Percentiles rank a stretch among this genome's conserved stretches.
phyloP scores from a whole-genome alignment of 2,113 vertebrate species.

The Fulica atra region DNA sequence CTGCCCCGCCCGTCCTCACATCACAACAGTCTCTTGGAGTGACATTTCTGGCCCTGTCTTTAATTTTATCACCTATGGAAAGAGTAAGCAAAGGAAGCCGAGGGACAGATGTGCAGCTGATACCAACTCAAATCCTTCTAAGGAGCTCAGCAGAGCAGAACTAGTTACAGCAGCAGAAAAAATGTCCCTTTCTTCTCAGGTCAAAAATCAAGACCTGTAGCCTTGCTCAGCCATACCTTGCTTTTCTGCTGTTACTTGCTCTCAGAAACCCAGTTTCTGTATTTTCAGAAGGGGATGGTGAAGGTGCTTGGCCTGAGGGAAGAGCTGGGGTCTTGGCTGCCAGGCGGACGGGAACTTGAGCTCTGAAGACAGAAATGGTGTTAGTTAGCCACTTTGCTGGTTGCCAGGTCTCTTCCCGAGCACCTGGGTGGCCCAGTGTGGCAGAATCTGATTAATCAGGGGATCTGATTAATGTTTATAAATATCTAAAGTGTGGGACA shows the following conservation, averaged over 20 bases:
- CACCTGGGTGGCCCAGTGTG: not conserved
- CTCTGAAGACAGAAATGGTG: not conserved
- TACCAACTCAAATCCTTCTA: not conserved
- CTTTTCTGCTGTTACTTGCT: not conserved
- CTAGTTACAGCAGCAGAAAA: not conserved
- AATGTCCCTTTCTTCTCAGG: not conserved
- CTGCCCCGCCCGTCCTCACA: not conserved
- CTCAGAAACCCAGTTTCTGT: not conserved
- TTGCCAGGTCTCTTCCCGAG: not conserved
- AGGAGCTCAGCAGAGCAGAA: not conserved
- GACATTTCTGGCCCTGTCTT: not conserved
- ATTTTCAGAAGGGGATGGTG: not conserved
- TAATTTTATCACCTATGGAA: not conserved
- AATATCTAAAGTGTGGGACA: too few relatives aligned
- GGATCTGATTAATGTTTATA: too few relatives aligned
- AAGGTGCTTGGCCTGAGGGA: not conserved
- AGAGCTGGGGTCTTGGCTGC: not conserved
- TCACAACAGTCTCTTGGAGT: not conserved
- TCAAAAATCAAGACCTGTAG: not conserved
- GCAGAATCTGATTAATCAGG: not conserved
- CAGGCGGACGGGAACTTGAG: rapidly evolving
- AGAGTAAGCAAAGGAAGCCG: not conserved
- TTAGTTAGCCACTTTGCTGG: not conserved
- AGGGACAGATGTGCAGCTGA: not conserved
- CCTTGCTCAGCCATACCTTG: rapidly evolving